A percentile compares a stretch with the other conserved stretches of the same genome.
phyloP scores from a whole-genome alignment of 2,113 vertebrate genomes.

The Plecotus auritus region DNA sequence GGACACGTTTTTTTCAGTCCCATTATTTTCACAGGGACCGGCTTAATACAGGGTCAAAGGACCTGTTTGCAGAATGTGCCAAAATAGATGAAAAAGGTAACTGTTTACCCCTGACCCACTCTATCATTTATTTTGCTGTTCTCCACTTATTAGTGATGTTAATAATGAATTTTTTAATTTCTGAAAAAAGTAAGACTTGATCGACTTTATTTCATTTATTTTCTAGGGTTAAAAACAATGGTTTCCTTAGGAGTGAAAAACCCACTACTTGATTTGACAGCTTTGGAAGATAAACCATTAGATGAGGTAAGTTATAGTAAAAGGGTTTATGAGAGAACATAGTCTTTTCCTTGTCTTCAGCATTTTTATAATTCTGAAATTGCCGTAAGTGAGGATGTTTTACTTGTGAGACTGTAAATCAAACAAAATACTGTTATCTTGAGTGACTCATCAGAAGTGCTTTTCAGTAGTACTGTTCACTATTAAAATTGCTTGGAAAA shows the following conservation, averaged over 20 bases:
- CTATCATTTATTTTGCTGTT: neutral
- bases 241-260: constrained; percentile 98
- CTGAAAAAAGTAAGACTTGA: neutral
- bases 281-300: constrained; percentile 94
- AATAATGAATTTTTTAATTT: neutral
- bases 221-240: constrained; percentile 93
- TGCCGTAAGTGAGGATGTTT: neutral
- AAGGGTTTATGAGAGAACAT: neutral
- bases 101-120: neutral
- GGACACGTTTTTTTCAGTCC: constrained; percentile 99
- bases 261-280: constrained; percentile 93
- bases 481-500: constrained; percentile 28
- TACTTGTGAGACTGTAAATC: neutral
- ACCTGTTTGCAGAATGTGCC: constrained; percentile 98
- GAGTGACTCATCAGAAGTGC: neutral
- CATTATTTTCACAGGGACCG: constrained; percentile 99
- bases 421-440: neutral
- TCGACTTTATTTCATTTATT: constrained; percentile 36
- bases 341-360: neutral
- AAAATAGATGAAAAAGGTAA: constrained; percentile 97
- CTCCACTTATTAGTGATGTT: neutral
- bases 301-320: constrained; percentile 89
- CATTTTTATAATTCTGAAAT: neutral
- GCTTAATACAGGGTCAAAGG: constrained; percentile 94
- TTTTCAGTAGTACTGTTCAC: neutral